Conservation (phyloP, 2,113 vertebrate species). For the Dromaius novaehollandiae region DNA sequence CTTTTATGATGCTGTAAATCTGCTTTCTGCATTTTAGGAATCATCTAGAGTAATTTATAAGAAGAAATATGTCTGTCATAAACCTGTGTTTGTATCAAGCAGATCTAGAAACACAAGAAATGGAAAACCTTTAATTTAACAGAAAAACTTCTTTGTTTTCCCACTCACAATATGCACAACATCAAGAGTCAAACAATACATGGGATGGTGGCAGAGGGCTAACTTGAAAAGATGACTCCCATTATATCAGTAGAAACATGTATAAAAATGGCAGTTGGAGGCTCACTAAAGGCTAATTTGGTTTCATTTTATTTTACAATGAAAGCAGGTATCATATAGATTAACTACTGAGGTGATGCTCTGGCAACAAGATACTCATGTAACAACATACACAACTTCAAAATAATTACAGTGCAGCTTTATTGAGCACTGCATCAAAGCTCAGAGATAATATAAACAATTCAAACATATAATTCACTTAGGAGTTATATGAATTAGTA, state of each 20-base stretch:
- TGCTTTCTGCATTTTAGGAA: neutral
- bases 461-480: neutral
- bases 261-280: neutral
- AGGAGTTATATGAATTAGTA: neutral
- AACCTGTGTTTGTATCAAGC: neutral
- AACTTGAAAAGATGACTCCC: neutral
- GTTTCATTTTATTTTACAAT: neutral
- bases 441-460: neutral
- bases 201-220: neutral
- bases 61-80: neutral
- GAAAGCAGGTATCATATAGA: neutral
- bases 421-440: neutral
- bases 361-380: neutral
- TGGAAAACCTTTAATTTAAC: neutral
- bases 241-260: neutral
- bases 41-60: neutral
- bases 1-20: neutral
- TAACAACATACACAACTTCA: neutral
- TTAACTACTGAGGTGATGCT: neutral
- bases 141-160: neutral
- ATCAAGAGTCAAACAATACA: neutral
- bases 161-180: neutral
- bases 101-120: neutral
- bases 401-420: slow-evolving; percentile 17
- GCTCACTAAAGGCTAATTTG: neutral